Percentiles rank a stretch among this genome's conserved stretches.
phyloP scores from a whole-genome alignment of 1,140 invertebrate species.

The Grapholita molesta region DNA sequence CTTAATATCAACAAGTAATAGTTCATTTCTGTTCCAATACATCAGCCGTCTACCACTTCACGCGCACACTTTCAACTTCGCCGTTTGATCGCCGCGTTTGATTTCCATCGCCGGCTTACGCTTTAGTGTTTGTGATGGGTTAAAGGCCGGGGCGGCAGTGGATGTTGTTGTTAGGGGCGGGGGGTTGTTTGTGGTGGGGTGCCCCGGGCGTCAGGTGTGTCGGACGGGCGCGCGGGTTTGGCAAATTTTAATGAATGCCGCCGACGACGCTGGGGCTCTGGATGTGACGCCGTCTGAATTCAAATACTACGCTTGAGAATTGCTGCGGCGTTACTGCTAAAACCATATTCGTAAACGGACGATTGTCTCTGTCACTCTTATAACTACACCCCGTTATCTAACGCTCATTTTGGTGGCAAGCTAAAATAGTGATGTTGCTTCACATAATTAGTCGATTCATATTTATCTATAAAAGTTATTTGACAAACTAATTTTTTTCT shows the following conservation, averaged over 20 bases:
- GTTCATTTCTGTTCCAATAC: background rate
- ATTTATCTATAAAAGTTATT: too few species aligned
- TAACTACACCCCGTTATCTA: too few species aligned
- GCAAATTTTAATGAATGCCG: conserved; percentile 73
- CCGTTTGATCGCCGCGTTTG: too few species aligned
- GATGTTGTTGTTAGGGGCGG: conserved; percentile 25
- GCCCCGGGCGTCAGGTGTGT: conserved; percentile 56
- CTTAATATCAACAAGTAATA: conserved; percentile 14
- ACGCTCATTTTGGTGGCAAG: too few species aligned
- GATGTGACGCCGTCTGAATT: conserved; percentile 32
- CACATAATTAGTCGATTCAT: too few species aligned
- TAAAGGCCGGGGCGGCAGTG: background rate
- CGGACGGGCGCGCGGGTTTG: conserved; percentile 57
- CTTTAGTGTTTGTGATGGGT: background rate
- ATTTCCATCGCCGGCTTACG: background rate
- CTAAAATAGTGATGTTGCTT: too few species aligned
- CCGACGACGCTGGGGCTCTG: conserved; percentile 29
- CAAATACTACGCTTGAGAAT: background rate
- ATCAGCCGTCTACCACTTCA: background rate
- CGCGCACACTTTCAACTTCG: background rate
- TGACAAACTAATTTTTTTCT: too few species aligned
- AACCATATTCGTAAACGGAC: too few species aligned
- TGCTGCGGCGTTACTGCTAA: background rate
- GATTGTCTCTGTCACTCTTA: background rate
- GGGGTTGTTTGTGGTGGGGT: conserved; percentile 21